Evolutionary conservation across 2,797 vertebrate genomes (phyloP).

Genomic region (Periophthalmus magnuspinnatus): DNA sequence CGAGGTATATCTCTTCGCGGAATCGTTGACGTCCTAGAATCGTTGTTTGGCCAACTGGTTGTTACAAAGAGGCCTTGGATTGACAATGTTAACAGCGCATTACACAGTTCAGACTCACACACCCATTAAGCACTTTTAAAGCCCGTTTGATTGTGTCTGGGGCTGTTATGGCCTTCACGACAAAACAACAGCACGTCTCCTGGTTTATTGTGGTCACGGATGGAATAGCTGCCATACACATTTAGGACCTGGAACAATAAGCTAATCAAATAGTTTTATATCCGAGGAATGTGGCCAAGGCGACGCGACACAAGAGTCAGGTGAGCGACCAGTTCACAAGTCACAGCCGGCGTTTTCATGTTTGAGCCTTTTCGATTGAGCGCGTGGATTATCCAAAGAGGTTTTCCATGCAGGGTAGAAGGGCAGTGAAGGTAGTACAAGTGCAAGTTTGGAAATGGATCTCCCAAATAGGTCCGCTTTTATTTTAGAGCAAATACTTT

Average conservation of each 20-base stretch:
- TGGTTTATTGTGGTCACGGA: conserved; percentile 17
- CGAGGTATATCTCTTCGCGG: conserved; percentile 6
- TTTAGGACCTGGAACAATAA: conserved; percentile 23
- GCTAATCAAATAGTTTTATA: conserved; percentile 14
- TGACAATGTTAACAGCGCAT: conserved; percentile 23
- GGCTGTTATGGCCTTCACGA: conserved; percentile 12
- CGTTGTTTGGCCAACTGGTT: background rate
- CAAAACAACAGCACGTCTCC: conserved; percentile 14
- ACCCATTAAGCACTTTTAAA: conserved; percentile 33
- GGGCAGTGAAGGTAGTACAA: background rate
- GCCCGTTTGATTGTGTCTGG: conserved; percentile 36
- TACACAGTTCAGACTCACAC: conserved; percentile 20
- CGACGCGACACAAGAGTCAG: conserved; percentile 2
- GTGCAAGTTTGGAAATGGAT: background rate
- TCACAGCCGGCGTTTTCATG: background rate
- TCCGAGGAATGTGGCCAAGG: conserved; percentile 6
- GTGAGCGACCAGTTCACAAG: conserved; percentile 1
- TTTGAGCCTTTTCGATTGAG: background rate
- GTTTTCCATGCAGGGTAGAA: background rate
- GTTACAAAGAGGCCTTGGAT: conserved; percentile 5
- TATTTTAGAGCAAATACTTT: background rate
- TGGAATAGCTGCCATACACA: conserved; percentile 12
- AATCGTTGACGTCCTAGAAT: conserved; percentile 12
- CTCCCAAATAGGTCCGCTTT: background rate
- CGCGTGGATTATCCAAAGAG: background rate